Base-by-base conservation (phyloP, 2,797 vertebrate genomes). In the Huso huso region DNA sequence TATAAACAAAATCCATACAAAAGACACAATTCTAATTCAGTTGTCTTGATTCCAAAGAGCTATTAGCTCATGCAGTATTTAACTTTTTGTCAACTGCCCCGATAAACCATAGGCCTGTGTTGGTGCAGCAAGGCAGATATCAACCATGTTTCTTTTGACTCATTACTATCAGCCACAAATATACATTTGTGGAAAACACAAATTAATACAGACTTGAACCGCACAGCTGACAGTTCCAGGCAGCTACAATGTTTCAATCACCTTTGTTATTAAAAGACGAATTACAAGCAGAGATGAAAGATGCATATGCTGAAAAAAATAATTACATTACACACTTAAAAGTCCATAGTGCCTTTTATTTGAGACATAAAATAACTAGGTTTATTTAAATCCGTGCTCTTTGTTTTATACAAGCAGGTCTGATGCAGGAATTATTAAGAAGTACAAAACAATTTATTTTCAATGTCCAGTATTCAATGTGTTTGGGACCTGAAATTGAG, bases 211-310 rank as follows among this genome's bases (percentile, higher is more conserved):
- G 51, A 37, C 63, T 48, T 60, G 66, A 53, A 55, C 64, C 5
- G 8, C 51, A 12, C 73, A 74, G 73, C 64, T 51, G 65, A 72
- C 71, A 79, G 5, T 69, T 74, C 74, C 76, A 37, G 74, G 73
- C 68, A 79, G 76, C 80, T 83, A 68, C 76, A 76, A 79, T 83
- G 75, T 68, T 73, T 73, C 66, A 79, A 62, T 62, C 51, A 13
- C 8, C 23, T 72, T 71, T 71, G 6, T 69, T 71, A 68, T 69
- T 75, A 68, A 73, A 66, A 50, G 66, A 64, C 60, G 64, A 13
- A 10, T 9, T 61, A 68, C 49, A 72, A 67, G 68, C 58, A 12
- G 55, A 70, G 64, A 65, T 53, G 62, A 68, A 64, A 51, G 49
- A 74, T 61, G 59, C 69, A 70, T 68, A 68, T 68, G 63, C 51